Base-by-base conservation (phyloP, 92 coral and sea anemone genomes). In the Nematostella vectensis region DNA sequence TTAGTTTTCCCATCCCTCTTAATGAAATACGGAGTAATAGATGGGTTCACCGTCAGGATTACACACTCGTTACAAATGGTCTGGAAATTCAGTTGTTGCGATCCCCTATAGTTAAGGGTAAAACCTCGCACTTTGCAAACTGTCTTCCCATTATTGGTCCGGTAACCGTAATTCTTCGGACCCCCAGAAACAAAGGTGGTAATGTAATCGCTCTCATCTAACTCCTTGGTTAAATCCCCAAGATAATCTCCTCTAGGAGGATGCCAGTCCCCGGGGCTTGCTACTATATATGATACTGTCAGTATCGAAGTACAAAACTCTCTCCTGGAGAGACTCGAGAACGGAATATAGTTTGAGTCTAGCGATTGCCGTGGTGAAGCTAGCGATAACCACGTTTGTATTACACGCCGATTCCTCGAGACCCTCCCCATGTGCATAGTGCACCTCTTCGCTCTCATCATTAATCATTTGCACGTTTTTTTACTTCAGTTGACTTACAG, bases 131-230 rank as follows among this genome's bases (percentile, higher is more conserved):
- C 70, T 63, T 62, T 53, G 23, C 68, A 71, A 4, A 33, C 0
- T 0, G 0, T 1, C 33, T 28, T 0, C 44, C 57, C 9, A 55
- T 27, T 0, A 47, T 56, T 36, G 0, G 62, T 45, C 10, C 42
- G 25, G 57, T 79, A 73, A 0, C 65, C 55, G 19, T 73, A 73
- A 42, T 55, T 73, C 40, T 73, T 79, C 0, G 81, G 76, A 1
- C 74, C 80, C 21, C 76, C 76, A 0, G 84, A 77, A 11, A 60
- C 70, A 61, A 62, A 78, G 2, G 76, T 61, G 10, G 65, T 68
- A 26, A 75, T 75, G 8, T 26, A 29, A 6, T 71, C 65, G 0
- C 52, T 42, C 3, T 43, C 43, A 12, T 40, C 51, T 16, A 48
- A 31, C 24, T 62, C 77, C 2, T 24, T 27, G 1, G 68, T 63